Evolutionary conservation across 2,113 vertebrate species (phyloP).

Genomic region (Burhinus oedicnemus): DNA sequence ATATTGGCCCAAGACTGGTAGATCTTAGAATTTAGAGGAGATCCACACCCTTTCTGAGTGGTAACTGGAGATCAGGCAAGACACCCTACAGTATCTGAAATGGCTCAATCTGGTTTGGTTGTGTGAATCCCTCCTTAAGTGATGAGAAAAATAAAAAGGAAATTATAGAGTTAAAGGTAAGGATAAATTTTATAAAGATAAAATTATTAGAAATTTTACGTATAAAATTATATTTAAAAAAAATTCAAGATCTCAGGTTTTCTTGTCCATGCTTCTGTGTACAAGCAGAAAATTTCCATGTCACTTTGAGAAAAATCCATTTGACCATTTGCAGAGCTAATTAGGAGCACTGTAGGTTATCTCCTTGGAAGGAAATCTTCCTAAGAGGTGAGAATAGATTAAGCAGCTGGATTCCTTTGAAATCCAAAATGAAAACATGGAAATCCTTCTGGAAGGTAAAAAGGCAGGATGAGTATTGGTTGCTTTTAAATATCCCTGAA

Average conservation of each 20-base stretch:
- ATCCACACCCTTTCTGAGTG: neutral
- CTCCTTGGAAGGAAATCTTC: slow-evolving; percentile 62
- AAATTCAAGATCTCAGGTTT: neutral
- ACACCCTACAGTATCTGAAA: neutral
- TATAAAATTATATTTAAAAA: neutral
- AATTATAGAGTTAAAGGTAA: neutral
- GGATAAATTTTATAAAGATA: neutral
- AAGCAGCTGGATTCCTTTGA: slow-evolving; percentile 62
- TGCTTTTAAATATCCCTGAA: slow-evolving; percentile 22
- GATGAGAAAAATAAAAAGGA: neutral
- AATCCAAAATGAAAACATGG: slow-evolving; percentile 78
- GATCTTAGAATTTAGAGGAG: neutral
- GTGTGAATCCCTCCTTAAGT: neutral
- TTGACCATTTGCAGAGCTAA: slow-evolving; percentile 67
- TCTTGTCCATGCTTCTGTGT: neutral
- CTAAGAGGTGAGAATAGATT: slow-evolving; percentile 75
- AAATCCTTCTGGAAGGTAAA: slow-evolving; percentile 53
- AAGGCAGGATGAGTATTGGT: slow-evolving; percentile 46
- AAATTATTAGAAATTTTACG: neutral
- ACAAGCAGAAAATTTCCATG: neutral
- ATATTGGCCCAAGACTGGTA: neutral
- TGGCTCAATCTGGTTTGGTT: neutral
- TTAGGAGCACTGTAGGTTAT: slow-evolving; percentile 64
- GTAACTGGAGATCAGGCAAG: neutral
- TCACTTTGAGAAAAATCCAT: slow-evolving; percentile 27